These are phyloP conservation scores for Coenonympha glycerion DNA, from an alignment of 2,888 invertebrate genomes.

Conservation along the genomic window DNA sequence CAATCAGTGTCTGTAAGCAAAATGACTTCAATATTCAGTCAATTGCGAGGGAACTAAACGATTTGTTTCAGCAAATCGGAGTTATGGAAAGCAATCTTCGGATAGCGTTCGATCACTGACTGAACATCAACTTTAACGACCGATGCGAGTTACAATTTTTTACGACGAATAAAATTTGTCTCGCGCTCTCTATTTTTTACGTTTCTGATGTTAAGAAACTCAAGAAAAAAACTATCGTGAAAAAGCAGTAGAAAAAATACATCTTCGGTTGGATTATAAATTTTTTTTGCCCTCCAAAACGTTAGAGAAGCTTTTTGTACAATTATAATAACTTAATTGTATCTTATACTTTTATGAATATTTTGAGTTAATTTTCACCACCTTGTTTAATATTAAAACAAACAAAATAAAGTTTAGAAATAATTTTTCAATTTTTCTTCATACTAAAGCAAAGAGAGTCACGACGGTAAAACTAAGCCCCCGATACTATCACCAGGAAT, in stretches of 20 bases:
- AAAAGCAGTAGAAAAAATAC: not conserved
- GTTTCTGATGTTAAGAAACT: conserved; percentile 1
- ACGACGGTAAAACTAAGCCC: not conserved
- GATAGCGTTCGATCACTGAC: conserved; percentile 27
- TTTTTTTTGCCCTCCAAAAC: no score
- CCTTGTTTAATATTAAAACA: no score
- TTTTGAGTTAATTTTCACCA: conserved; percentile 1
- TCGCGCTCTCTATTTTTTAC: conserved; percentile 16
- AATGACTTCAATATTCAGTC: not conserved
- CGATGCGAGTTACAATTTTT: conserved; percentile 28
- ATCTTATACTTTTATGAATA: conserved; percentile 7
- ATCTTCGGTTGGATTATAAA: no score
- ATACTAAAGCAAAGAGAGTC: not conserved
- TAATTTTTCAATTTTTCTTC: not conserved
- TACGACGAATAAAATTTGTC: conserved; percentile 32
- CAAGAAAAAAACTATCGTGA: not conserved
- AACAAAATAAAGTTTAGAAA: no score
- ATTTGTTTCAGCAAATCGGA: conserved; percentile 6
- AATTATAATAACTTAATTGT: no score
- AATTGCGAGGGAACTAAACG: not conserved
- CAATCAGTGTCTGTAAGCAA: no score
- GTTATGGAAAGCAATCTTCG: conserved; percentile 20
- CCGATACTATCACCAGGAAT: conserved; percentile 4
- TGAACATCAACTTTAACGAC: conserved; percentile 31
- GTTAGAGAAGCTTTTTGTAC: no score